A percentile compares a stretch with the other conserved stretches of the same genome.
Conservation (phyloP, 2,888 invertebrate genomes). For the Andrena minutula region DNA sequence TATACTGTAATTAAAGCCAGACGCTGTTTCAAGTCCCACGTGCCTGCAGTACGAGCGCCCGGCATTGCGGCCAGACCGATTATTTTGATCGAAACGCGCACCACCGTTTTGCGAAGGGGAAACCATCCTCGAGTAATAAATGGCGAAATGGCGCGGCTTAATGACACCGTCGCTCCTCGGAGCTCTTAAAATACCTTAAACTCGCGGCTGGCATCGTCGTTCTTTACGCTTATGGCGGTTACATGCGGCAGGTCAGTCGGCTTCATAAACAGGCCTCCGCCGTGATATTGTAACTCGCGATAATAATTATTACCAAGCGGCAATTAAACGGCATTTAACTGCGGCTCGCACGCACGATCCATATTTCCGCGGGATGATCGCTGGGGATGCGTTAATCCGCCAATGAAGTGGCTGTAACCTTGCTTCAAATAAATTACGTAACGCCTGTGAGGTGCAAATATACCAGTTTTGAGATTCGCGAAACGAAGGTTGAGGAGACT, state of each 20-base stretch:
- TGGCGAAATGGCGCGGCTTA: slow-evolving; percentile 23
- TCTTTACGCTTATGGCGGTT: slow-evolving; percentile 20
- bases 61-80: neutral
- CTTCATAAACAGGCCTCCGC: slow-evolving; percentile 11
- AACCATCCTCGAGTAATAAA: slow-evolving; percentile 11
- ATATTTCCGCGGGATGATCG: neutral
- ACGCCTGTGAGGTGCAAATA: too few species aligned
- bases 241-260: neutral
- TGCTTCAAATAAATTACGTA: neutral
- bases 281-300: slow-evolving; percentile 22
- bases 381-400: slow-evolving; percentile 23
- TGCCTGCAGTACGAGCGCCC: neutral
- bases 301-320: slow-evolving; percentile 42
- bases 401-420: neutral
- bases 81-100: slow-evolving; percentile 10
- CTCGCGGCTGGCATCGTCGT: neutral
- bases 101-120: neutral
- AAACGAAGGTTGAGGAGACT: neutral
- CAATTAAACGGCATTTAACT: slow-evolving; percentile 24
- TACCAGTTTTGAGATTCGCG: too few species aligned
- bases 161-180: neutral
- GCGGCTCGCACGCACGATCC: neutral
- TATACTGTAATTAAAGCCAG: neutral
- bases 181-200: slow-evolving; percentile 23
- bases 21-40: neutral